Conservation (phyloP, 2,797 vertebrate genomes). For the Sus cebifrons region DNA sequence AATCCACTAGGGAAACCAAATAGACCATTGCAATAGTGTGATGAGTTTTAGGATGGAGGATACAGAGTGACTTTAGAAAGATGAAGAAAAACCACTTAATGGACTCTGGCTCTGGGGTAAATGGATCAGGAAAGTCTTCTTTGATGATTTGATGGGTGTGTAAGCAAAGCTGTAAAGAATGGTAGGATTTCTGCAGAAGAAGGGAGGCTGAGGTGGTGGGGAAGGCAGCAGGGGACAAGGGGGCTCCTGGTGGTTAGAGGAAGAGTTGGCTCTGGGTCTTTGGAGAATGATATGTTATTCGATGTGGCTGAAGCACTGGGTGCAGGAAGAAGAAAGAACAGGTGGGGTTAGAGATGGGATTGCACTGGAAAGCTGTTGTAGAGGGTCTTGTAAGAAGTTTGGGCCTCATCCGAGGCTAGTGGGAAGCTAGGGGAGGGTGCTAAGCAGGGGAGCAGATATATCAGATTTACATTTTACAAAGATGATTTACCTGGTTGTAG, state of each 20-base stretch:
- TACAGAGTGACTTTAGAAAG: fast-evolving
- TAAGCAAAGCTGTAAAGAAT: slow-evolving; percentile 10
- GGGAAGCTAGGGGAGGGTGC: neutral
- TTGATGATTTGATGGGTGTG: neutral
- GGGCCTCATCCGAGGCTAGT: neutral
- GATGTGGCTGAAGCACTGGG: neutral
- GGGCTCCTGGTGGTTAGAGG: neutral
- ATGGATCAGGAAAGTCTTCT: neutral
- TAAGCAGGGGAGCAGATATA: neutral
- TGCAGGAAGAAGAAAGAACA: neutral
- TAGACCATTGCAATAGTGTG: neutral
- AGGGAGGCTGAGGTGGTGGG: neutral
- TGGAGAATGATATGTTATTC: neutral
- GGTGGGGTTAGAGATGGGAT: neutral
- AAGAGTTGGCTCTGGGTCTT: neutral
- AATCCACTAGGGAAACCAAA: neutral
- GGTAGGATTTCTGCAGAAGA: slow-evolving; percentile 23
- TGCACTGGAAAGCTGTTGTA: neutral
- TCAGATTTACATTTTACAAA: neutral
- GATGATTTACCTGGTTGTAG: neutral
- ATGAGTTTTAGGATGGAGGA: neutral
- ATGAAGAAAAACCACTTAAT: neutral
- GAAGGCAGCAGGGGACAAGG: neutral
- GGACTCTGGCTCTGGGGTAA: neutral
- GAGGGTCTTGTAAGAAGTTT: neutral